Conservation (phyloP, 2,797 vertebrate genomes). For the Chelmon rostratus region DNA sequence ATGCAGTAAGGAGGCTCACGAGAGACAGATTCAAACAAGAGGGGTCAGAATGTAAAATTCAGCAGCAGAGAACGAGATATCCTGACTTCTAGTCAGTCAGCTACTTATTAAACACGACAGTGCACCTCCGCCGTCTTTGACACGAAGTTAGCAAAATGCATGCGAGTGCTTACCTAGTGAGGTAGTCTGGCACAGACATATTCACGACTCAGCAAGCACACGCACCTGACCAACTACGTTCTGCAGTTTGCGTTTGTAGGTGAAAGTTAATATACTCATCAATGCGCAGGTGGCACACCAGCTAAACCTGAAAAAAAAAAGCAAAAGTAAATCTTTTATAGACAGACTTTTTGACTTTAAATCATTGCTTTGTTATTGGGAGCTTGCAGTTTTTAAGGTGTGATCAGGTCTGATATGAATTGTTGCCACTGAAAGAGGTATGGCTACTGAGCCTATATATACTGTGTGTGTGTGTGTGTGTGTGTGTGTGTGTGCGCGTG, state of each 20-base stretch:
- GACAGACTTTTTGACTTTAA: neutral
- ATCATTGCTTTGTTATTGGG: neutral
- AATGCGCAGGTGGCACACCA: too few species aligned
- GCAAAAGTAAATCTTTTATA: too few species aligned
- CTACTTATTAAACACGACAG: neutral
- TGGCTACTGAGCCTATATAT: too few species aligned
- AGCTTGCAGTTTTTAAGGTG: neutral
- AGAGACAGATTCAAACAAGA: neutral
- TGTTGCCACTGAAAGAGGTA: too few species aligned
- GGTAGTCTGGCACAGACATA: neutral
- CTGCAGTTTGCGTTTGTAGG: neutral
- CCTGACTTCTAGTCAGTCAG: neutral
- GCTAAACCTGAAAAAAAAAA: too few species aligned
- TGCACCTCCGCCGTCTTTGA: neutral
- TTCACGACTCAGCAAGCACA: neutral
- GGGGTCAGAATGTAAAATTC: neutral
- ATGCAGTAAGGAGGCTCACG: neutral
- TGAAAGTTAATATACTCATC: too few species aligned
- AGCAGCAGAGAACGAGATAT: neutral
- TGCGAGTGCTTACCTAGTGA: neutral
- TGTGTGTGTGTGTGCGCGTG: conserved; percentile 10
- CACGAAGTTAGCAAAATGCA: neutral
- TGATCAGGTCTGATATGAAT: neutral
- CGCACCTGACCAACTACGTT: neutral
- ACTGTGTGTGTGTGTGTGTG: conserved; percentile 1